Conservation (phyloP, 2,113 vertebrate species). For the Pavo muticus region DNA sequence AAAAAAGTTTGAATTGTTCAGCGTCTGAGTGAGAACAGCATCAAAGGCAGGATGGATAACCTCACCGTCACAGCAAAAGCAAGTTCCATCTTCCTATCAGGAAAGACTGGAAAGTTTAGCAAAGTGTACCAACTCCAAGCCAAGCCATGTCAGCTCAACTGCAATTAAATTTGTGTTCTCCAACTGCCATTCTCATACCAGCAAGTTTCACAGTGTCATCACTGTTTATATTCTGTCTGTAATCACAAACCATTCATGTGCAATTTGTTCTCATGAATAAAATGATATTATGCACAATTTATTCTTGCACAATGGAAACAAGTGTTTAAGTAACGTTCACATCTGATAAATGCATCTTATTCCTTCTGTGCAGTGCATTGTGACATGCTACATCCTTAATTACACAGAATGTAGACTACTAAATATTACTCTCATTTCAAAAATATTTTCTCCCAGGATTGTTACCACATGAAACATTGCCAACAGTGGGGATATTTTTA, state of each 20-base stretch:
- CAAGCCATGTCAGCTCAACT: background rate
- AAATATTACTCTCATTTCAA: background rate
- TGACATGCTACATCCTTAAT: background rate
- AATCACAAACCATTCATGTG: constrained; percentile 4
- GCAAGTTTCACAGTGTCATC: background rate
- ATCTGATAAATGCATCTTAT: background rate
- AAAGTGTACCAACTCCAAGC: background rate
- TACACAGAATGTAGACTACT: background rate
- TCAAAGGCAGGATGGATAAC: background rate
- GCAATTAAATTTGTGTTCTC: background rate
- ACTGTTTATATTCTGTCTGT: constrained; percentile 2
- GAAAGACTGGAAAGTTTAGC: background rate
- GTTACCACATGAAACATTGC: background rate
- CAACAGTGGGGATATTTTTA: background rate
- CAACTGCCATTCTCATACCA: background rate
- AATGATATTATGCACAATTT: constrained; percentile 30
- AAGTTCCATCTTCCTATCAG: background rate
- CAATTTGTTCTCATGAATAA: constrained; percentile 14
- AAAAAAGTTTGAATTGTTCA: background rate
- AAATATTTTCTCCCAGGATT: background rate
- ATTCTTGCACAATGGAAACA: constrained; percentile 27
- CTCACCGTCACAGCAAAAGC: background rate
- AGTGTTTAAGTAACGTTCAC: constrained; percentile 19
- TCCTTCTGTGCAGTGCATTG: background rate
- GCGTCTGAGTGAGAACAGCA: background rate